Evolutionary conservation across 2,797 vertebrate species (phyloP), one percentile per base, ranked within the genome.

Genomic region (Falco novaeseelandiae): DNA sequence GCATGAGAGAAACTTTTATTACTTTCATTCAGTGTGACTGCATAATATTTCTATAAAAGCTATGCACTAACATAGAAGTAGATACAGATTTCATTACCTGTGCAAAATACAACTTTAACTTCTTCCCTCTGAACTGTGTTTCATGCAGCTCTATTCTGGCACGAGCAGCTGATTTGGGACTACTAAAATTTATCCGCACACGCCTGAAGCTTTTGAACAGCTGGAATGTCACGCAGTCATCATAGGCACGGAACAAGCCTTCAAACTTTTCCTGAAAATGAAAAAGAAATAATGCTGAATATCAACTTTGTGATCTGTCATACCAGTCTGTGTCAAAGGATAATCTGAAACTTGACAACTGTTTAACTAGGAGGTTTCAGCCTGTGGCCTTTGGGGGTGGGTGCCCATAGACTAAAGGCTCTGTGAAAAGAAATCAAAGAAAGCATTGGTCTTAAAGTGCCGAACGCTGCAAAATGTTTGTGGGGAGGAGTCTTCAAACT

Each of bases 81-180:
- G 65, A 73, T 36, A 77, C 15, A 74, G 48, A 91, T 89, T 83
- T 90, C 44, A 52, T 97, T 97, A 99, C 99, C 98, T 99, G 99
- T 95, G 98, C 98, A 73, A 99, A 99, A 95, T 99, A 99, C 70
- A 99, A 97, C 91, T 99, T 99, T 91, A 99, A 97, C 95, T 99
- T 99, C 96, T 99, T 99, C 71, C 99, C 99, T 95, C 98, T 98
- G 98, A 99, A 99, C 79, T 98, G 98, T 85, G 99, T 99, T 97
- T 99, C 98, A 54, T 99, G 99, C 78, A 99, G 98, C 97, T 99
- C 98, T 99, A 98, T 99, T 89, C 98, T 98, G 87, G 99, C 99
- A 49, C 98, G 98, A 83, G 98, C 99, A 49, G 99, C 99, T 76
- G 98, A 98, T 94, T 99, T 99, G 83, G 99, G 98, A 93, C 98